These are phyloP conservation scores for Lynx canadensis DNA, from an alignment of 2,113 vertebrate genomes.

Conservation along the genomic window DNA sequence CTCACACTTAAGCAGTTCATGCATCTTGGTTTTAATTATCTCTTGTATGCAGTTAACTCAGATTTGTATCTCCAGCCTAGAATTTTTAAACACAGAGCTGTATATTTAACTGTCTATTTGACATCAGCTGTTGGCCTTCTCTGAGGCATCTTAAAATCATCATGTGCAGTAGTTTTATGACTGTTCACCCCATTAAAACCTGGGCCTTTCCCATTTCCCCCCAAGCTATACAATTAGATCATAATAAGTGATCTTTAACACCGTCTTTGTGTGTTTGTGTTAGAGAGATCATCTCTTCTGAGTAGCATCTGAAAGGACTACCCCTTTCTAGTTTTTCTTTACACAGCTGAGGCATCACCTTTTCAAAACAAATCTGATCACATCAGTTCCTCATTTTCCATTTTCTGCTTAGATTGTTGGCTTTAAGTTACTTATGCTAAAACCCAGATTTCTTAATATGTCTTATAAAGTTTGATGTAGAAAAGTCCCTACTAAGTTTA, in stretches of 20 bases:
- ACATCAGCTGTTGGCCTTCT: neutral
- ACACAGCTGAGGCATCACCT: neutral
- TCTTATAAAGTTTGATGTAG: no score
- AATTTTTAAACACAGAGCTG: neutral
- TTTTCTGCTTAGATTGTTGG: no score
- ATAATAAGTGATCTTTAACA: neutral
- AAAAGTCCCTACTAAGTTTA: no score
- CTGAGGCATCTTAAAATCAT: neutral
- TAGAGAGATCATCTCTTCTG: neutral
- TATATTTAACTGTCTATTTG: neutral
- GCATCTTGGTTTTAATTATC: neutral
- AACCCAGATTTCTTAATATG: no score
- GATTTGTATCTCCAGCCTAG: neutral
- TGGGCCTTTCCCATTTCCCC: neutral
- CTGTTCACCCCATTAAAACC: neutral
- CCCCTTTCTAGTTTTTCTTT: neutral
- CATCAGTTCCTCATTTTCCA: neutral
- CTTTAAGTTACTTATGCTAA: no score
- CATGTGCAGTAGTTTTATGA: neutral
- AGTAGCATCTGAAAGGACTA: neutral
- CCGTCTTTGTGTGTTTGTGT: neutral
- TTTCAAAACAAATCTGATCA: neutral
- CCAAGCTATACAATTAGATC: neutral
- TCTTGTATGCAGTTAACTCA: neutral
- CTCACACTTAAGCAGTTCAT: neutral